Percentiles rank a stretch among this genome's conserved stretches.
Conservation (phyloP, 1,140 invertebrate genomes). For the Diuraphis noxia region DNA sequence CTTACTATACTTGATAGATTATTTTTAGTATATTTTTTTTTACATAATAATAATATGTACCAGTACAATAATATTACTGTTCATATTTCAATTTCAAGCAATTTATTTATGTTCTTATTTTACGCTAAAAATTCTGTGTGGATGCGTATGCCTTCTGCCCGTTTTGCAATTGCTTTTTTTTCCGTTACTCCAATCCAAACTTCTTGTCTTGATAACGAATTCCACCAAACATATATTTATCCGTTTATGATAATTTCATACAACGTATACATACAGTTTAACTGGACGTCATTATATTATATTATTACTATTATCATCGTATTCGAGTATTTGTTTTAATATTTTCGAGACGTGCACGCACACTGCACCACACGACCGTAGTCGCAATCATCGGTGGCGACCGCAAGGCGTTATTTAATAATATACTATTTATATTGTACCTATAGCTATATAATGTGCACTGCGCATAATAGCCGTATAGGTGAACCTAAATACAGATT, state of each 20-base stretch:
- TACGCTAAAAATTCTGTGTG: background rate
- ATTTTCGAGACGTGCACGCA: background rate
- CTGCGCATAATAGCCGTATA: background rate
- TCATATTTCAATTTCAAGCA: background rate
- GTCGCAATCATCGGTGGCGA: conserved; percentile 14
- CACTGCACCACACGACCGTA: background rate
- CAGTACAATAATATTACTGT: background rate
- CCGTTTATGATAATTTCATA: background rate
- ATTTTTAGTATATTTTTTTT: background rate
- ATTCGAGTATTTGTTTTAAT: background rate
- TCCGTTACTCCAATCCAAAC: background rate
- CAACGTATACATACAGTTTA: background rate
- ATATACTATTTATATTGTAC: background rate
- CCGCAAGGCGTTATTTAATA: conserved; percentile 38
- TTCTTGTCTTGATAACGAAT: background rate
- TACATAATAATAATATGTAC: no score
- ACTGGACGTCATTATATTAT: conserved; percentile 2
- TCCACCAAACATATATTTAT: background rate
- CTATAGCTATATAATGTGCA: no score
- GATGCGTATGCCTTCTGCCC: background rate
- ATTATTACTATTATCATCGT: background rate
- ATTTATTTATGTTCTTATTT: background rate
- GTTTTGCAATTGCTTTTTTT: background rate
- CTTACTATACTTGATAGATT: background rate
- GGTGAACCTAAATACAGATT: background rate